A percentile compares a stretch with the other conserved stretches of the same genome.
phyloP scores from a whole-genome alignment of 1,140 invertebrate species.

The Anastatus disparis region DNA sequence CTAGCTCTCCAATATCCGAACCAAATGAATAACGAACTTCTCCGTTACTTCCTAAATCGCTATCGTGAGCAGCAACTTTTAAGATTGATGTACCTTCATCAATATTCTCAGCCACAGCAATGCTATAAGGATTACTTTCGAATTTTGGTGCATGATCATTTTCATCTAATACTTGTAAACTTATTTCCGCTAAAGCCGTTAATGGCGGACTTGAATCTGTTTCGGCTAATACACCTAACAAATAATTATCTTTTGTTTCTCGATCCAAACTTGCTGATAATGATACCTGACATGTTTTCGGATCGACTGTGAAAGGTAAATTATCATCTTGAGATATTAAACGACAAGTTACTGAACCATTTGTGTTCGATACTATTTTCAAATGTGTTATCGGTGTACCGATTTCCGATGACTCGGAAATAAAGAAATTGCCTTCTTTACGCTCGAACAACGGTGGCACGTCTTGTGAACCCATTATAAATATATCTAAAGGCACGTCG shows the following conservation, averaged over 20 bases:
- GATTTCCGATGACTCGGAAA: conserved; percentile 80
- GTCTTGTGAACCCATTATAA: conserved; percentile 78
- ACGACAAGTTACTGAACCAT: conserved; percentile 73
- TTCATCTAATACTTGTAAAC: conserved; percentile 85
- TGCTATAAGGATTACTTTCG: conserved; percentile 82
- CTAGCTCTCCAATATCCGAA: conserved; percentile 70
- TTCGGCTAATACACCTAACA: conserved; percentile 84
- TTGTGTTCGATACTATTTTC: conserved; percentile 71
- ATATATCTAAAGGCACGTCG: conserved; percentile 83
- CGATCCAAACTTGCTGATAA: conserved; percentile 80
- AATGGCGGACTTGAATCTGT: conserved; percentile 80
- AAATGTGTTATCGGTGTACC: conserved; percentile 74
- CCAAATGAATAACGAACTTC: conserved; percentile 83
- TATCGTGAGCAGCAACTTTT: conserved; percentile 84
- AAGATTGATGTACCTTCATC: conserved; percentile 80
- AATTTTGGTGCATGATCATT: conserved; percentile 92
- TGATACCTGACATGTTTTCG: conserved; percentile 78
- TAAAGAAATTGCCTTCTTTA: conserved; percentile 79
- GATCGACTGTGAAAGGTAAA: conserved; percentile 80
- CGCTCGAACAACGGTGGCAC: conserved; percentile 78
- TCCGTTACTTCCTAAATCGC: conserved; percentile 86
- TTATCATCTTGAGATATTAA: conserved; percentile 73
- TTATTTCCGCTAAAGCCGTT: conserved; percentile 78
- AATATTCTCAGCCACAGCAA: conserved; percentile 84
- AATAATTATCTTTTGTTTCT: conserved; percentile 77